A percentile compares a stretch with the other conserved stretches of the same genome.
These are phyloP conservation scores for Tetramorium parvispinum DNA, from an alignment of 1,140 invertebrate genomes.

Conservation along the genomic window DNA sequence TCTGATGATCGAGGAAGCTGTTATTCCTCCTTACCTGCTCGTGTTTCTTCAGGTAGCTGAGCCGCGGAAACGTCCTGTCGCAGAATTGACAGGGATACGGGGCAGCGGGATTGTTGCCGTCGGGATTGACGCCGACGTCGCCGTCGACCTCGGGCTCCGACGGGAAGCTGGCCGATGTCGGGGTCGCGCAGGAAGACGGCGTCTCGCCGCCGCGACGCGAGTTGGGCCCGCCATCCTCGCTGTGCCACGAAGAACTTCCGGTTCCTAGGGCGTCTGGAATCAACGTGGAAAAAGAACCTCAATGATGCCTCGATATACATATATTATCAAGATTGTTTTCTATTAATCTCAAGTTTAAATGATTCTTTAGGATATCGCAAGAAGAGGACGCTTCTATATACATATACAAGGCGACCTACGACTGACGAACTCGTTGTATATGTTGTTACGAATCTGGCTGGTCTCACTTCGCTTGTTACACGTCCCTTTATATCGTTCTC, in stretches of 20 bases:
- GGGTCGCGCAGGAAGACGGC: constrained; percentile 88
- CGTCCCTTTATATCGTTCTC: constrained; percentile 77
- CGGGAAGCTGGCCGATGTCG: constrained; percentile 86
- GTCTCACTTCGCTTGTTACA: constrained; percentile 74
- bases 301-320: background rate
- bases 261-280: constrained; percentile 89
- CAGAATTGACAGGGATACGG: constrained; percentile 96
- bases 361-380: constrained; percentile 69
- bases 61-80: constrained; percentile 94
- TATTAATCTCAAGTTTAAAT: background rate
- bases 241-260: constrained; percentile 86
- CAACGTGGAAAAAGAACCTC: constrained; percentile 51
- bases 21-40: constrained; percentile 90
- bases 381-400: background rate
- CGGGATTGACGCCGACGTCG: constrained; percentile 82
- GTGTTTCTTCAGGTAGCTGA: constrained; percentile 95
- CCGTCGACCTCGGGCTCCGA: constrained; percentile 85
- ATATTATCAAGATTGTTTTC: background rate
- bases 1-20: background rate
- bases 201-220: constrained; percentile 87
- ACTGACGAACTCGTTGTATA: constrained; percentile 75
- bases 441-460: constrained; percentile 64
- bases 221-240: constrained; percentile 88
- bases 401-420: constrained; percentile 53
- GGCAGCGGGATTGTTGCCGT: constrained; percentile 88